phyloP scores from a whole-genome alignment of 2,888 invertebrate species.

The Psylliodes chrysocephalus region DNA sequence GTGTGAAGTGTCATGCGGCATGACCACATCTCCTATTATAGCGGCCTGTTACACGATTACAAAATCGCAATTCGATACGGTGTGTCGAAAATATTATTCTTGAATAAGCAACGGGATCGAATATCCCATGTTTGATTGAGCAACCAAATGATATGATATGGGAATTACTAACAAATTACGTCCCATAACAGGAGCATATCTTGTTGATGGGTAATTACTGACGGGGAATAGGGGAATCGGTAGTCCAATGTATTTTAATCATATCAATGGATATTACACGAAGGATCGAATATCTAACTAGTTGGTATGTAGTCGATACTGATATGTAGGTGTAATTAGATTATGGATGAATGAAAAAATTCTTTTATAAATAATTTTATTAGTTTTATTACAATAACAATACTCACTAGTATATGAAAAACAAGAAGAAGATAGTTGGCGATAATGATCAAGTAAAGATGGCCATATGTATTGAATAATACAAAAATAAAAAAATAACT shows the following conservation, averaged over 20 bases:
- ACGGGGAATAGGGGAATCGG: slow-evolving; percentile 14
- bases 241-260: slow-evolving; percentile 18
- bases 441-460: no score
- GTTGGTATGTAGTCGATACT: no score
- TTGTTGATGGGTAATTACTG: slow-evolving; percentile 28
- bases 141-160: slow-evolving; percentile 62
- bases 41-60: slow-evolving; percentile 38
- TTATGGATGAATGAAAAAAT: no score
- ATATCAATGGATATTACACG: slow-evolving; percentile 11
- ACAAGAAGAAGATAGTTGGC: no score
- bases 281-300: slow-evolving; percentile 11
- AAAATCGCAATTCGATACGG: slow-evolving; percentile 36
- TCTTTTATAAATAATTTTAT: no score
- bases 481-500: no score
- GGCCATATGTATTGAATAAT: no score
- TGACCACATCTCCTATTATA: slow-evolving; percentile 40
- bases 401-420: no score
- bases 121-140: slow-evolving; percentile 55
- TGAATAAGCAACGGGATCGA: slow-evolving; percentile 42
- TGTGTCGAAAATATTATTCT: slow-evolving; percentile 38
- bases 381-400: no score
- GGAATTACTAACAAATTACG: slow-evolving; percentile 63
- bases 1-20: slow-evolving; percentile 45
- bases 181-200: slow-evolving; percentile 56
- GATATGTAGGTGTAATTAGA: no score